A percentile compares a stretch with the other conserved stretches of the same genome.
phyloP scores from a whole-genome alignment of 2,888 invertebrate genomes.

The Heliconius sara region DNA sequence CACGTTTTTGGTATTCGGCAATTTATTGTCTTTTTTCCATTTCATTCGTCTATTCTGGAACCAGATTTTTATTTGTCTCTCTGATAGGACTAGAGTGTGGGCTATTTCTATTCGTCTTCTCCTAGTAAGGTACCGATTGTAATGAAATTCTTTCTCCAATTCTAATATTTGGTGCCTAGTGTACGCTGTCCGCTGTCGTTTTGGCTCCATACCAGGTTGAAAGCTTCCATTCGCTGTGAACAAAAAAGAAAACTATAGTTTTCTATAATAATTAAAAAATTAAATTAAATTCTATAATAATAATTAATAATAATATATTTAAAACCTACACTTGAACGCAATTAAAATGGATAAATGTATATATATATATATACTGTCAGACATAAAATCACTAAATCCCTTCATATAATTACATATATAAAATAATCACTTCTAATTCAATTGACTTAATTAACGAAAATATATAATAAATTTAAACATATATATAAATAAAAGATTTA shows the following conservation, averaged over 20 bases:
- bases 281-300: background rate
- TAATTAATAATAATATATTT: background rate
- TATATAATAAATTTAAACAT: background rate
- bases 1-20: conserved; percentile 92
- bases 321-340: too few species aligned
- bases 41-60: conserved; percentile 94
- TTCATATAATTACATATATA: background rate
- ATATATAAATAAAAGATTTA: background rate
- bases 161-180: conserved; percentile 99
- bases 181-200: conserved; percentile 98
- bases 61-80: conserved; percentile 94
- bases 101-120: conserved; percentile 98
- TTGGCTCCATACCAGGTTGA: conserved; percentile 97
- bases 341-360: too few species aligned
- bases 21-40: conserved; percentile 91
- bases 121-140: conserved; percentile 97
- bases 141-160: conserved; percentile 98
- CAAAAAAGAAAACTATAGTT: conserved; percentile 55
- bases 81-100: conserved; percentile 96
- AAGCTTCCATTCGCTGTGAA: conserved; percentile 93
- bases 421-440: background rate
- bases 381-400: background rate
- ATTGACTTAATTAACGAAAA: background rate
- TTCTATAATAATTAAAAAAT: background rate
- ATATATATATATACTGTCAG: background rate